phyloP scores from a whole-genome alignment of 2,888 invertebrate genomes.

The Trichogramma dendrolimi region DNA sequence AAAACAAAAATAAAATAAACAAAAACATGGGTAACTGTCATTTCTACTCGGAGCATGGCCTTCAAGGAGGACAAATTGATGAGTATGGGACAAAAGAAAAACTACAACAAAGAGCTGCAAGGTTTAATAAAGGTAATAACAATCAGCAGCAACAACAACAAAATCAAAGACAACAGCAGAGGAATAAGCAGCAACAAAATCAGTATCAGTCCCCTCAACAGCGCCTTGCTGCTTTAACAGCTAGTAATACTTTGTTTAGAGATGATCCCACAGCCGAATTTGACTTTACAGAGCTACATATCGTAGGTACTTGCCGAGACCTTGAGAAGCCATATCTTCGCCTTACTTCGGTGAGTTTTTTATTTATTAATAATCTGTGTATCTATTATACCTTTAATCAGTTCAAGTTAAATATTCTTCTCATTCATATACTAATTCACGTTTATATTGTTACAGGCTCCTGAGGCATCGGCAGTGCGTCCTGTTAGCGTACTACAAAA shows the following conservation, averaged over 20 bases:
- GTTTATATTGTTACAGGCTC: conserved; percentile 65
- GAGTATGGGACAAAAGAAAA: conserved; percentile 73
- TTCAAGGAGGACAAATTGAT: conserved; percentile 58
- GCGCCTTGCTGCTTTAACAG: too few relatives aligned
- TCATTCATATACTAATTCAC: not conserved
- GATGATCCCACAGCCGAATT: conserved; percentile 69
- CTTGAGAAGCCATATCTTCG: conserved; percentile 95
- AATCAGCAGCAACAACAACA: not conserved
- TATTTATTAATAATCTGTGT: conserved; percentile 8
- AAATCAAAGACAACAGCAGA: not conserved
- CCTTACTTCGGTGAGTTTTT: conserved; percentile 66
- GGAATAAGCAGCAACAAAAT: not conserved
- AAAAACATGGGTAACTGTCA: conserved; percentile 53
- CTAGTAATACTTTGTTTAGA: conserved; percentile 27
- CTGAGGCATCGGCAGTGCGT: conserved; percentile 85
- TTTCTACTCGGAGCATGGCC: conserved; percentile 66
- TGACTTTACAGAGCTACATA: conserved; percentile 82
- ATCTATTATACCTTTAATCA: not conserved
- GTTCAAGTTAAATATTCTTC: not conserved
- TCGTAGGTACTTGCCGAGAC: conserved; percentile 90
- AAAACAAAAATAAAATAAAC: conserved; percentile 59
- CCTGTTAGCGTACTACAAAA: conserved; percentile 80
- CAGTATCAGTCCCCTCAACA: not conserved
- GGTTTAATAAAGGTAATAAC: conserved; percentile 60
- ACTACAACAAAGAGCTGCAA: conserved; percentile 82